Evolutionary conservation across 2,888 invertebrate genomes (phyloP), one percentile per base, ranked within the genome.

Genomic region (Drosophila austrosaltans): DNA sequence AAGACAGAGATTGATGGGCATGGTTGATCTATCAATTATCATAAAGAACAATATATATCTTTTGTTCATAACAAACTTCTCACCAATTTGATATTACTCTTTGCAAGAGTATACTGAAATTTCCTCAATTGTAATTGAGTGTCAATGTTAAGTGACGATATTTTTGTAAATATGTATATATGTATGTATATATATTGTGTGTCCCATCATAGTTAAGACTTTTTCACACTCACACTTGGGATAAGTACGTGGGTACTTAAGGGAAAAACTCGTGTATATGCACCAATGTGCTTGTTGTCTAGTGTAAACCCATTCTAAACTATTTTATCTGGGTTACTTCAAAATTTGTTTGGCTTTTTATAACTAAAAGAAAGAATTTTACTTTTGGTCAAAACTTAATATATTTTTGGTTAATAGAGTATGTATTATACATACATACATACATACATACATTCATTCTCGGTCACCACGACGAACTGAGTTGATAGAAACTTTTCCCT

Each of bases 121-220:
- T 53, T 61, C 32, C 74, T 72, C 58, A 69, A 87, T 76, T 77
- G 69, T 65, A 63, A 76, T 77, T 86, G 84, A 89, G 82, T 89
- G 87, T 84, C 81, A 88, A 70, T 75, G 76, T 32, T 16, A 70
- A 73, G 56, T 54, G 53, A 56, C 59, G 25, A 48, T 39, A 36
- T 53, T 48, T 56, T 6, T 32, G 6, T 32, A 32, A 1, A 6
- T 36, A 60, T 56, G 60, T 61, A 20, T 1, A n/a, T 53, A 28
- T 20, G 16, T 16, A 10, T 25, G 59, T 39, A 53, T 4, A 6
- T 10, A 42, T 20, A 28, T 28, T 3, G 3, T 28, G 5, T 44
- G 48, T 20, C 44, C 1, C 8, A 22, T 22, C 20, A 20, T 8
- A 48, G 22, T 20, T 7, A 3, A 48, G 48, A 22, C 48, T 48